Evolutionary conservation across 2,113 vertebrate species (phyloP).

Genomic region (Sus scrofa): DNA sequence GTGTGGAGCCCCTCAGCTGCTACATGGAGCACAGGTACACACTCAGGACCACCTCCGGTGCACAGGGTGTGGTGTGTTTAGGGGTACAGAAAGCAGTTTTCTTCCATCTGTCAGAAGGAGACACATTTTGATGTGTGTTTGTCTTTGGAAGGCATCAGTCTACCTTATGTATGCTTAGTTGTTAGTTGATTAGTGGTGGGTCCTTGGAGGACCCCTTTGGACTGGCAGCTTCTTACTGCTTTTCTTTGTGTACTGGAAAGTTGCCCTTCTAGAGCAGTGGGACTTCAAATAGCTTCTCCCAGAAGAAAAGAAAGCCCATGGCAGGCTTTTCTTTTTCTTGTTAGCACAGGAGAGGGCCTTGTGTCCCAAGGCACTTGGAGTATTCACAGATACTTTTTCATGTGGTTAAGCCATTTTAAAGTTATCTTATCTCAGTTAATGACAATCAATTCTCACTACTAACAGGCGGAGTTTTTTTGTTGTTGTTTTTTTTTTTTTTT

Average conservation of each 20-base stretch:
- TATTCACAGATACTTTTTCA: not conserved
- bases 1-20: slow-evolving; percentile 94
- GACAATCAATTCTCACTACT: not conserved
- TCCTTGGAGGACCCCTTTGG: not conserved
- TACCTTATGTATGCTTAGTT: not conserved
- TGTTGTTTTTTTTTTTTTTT: not conserved
- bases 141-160: not conserved
- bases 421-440: not conserved
- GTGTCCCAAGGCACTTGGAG: not conserved
- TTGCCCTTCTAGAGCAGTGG: not conserved
- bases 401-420: not conserved
- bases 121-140: not conserved
- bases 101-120: not conserved
- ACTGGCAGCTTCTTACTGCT: not conserved
- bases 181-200: not conserved
- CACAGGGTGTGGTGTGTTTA: not conserved
- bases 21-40: slow-evolving; percentile 96
- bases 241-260: not conserved
- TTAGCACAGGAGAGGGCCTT: not conserved
- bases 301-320: not conserved
- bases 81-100: not conserved
- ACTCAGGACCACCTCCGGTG: not conserved
- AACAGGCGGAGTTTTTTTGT: not conserved
- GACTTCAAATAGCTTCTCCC: not conserved
- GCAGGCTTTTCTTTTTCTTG: not conserved